phyloP scores from a whole-genome alignment of 1,140 invertebrate genomes.

The Scylla paramamosain region DNA sequence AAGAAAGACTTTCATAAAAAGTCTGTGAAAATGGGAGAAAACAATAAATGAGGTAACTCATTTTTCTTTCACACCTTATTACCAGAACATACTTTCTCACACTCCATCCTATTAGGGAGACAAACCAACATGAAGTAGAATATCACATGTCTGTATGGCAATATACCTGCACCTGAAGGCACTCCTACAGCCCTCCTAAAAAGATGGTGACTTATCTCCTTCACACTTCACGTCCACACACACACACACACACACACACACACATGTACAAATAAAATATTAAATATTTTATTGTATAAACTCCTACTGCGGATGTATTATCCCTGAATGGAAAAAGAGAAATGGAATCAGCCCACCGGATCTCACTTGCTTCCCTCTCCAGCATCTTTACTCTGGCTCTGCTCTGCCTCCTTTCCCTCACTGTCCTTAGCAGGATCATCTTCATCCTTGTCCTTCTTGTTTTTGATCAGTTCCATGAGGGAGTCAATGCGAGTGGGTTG shows the following conservation, averaged over 20 bases:
- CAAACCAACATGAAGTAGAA: slow-evolving; percentile 59
- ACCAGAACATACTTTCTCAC: neutral
- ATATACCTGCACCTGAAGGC: slow-evolving; percentile 62
- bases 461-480: slow-evolving; percentile 79
- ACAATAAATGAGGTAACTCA: neutral
- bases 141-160: slow-evolving; percentile 71
- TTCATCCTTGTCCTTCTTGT: slow-evolving; percentile 70
- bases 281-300: slow-evolving; percentile 33
- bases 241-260: neutral
- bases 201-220: slow-evolving; percentile 31
- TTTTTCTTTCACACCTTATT: neutral
- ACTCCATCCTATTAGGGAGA: slow-evolving; percentile 19
- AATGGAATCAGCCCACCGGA: neutral
- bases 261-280: neutral
- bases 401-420: slow-evolving; percentile 53
- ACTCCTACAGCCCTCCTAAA: slow-evolving; percentile 35
- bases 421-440: slow-evolving; percentile 55
- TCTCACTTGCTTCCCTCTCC: slow-evolving; percentile 64
- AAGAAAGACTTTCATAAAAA: neutral
- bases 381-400: slow-evolving; percentile 63
- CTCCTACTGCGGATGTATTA: slow-evolving; percentile 31
- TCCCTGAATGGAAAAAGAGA: slow-evolving; percentile 63
- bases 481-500: slow-evolving; percentile 81
- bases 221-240: neutral
- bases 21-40: neutral